Conservation (phyloP, 2,888 invertebrate species). For the Tubulanus polymorphus region DNA sequence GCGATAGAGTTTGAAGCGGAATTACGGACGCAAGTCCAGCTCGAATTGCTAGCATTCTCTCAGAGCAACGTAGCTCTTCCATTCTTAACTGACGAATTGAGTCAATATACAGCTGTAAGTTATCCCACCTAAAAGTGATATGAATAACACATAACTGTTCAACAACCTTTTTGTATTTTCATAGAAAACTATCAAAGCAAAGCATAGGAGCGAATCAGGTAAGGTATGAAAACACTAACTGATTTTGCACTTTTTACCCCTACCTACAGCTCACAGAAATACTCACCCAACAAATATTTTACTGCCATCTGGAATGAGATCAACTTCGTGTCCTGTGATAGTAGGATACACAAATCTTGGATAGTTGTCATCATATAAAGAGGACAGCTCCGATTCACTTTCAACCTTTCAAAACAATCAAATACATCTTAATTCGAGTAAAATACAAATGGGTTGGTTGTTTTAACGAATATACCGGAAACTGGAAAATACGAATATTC, state of each 20-base stretch:
- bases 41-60: constrained; percentile 30
- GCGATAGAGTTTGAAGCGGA: constrained; percentile 41
- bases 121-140: constrained; percentile 38
- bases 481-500: no score
- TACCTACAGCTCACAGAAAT: background rate
- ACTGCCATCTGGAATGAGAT: constrained; percentile 38
- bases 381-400: constrained; percentile 40
- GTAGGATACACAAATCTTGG: constrained; percentile 42
- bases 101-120: constrained; percentile 43
- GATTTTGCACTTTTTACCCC: no score
- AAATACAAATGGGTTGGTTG: no score
- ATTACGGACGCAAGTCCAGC: constrained; percentile 44
- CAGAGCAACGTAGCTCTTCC: constrained; percentile 32
- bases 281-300: constrained; percentile 36
- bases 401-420: constrained; percentile 33
- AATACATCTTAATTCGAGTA: background rate
- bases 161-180: no score
- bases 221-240: no score
- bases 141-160: background rate
- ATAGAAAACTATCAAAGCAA: no score
- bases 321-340: constrained; percentile 42
- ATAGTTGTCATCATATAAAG: constrained; percentile 40
- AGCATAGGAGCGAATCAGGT: no score
- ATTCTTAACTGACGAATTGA: constrained; percentile 35
- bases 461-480: no score